A percentile compares a stretch with the other conserved stretches of the same genome.
Conservation (phyloP, 1,140 invertebrate genomes). For the Drosophila pseudoobscura region DNA sequence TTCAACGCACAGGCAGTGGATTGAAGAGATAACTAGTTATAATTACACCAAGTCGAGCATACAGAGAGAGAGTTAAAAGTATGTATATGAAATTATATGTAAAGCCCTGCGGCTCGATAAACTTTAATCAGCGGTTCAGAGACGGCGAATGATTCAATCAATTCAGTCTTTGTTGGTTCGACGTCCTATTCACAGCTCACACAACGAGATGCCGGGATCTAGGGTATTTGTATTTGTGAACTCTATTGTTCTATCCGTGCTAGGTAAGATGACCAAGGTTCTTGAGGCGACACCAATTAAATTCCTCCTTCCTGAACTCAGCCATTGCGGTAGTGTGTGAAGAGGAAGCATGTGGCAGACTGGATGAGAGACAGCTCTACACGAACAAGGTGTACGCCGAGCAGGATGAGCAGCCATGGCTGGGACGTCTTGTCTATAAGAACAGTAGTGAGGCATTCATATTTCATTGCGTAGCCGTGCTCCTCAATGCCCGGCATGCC, state of each 20-base stretch:
- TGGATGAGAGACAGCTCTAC: constrained; percentile 3
- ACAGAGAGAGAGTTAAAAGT: neutral
- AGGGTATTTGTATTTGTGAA: too few relatives aligned
- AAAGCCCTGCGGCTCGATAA: too few relatives aligned
- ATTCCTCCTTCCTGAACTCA: neutral
- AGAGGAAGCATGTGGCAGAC: neutral
- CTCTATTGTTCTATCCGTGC: too few relatives aligned
- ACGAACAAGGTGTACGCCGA: neutral
- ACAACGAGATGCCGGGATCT: too few relatives aligned
- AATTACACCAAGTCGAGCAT: too few relatives aligned
- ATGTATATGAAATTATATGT: neutral
- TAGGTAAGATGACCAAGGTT: too few relatives aligned
- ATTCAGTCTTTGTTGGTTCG: too few relatives aligned
- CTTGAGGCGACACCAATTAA: neutral
- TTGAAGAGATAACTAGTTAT: neutral
- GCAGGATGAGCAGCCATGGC: constrained; percentile 5
- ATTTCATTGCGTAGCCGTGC: neutral
- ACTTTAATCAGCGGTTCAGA: too few relatives aligned
- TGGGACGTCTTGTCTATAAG: neutral
- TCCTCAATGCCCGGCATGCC: neutral
- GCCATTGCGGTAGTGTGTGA: neutral
- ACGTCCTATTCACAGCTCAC: too few relatives aligned
- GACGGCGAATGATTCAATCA: too few relatives aligned
- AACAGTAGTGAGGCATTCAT: neutral
- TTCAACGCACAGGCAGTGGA: neutral